Base-by-base conservation (phyloP, 2,888 invertebrate species). In the Drosophila prolongata region DNA sequence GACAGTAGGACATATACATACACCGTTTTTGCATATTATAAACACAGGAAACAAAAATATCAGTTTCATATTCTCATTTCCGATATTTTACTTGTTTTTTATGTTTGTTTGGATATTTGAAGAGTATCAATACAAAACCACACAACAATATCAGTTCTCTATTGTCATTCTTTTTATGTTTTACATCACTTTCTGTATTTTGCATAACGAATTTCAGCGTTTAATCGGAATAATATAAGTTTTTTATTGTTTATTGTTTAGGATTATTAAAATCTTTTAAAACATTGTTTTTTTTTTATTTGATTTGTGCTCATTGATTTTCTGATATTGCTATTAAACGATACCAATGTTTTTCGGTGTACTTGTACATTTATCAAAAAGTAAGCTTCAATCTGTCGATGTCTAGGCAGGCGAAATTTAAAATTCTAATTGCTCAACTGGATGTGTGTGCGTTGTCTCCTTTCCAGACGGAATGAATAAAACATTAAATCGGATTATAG, bases 401-500 rank as follows among this genome's bases (percentile, higher is more conserved):
- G 74, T 64, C 74, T 65, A 47, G 74, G 69, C 80, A 65, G 62
- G 53, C 35, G 38, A 56, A 85, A 88, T 85, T 85, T 85, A 77
- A 85, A 85, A 85, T 85, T 85, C 85, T 88, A 85, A 85, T 85
- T 85, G 84, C 75, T 75, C 58, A n/a, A 37, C 16, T 56, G 19
- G 37, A 47, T 38, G 61, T 60, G 58, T 65, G 49, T 64, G 73
- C 38, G 49, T 54, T 58, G 42, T 59, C 44, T 44, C 43, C 30
- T 42, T 49, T n/a, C 52, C 52, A 47, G 42, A 47, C 58, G 80
- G 84, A 89, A 85, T 85, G 85, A 85, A 85, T 85, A 85, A 85
- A 89, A 85, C 89, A 89, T 85, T 88, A 85, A 85, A 85, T 87
- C 89, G 89, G 85, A 85, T 88, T 85, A 89, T 88, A 89, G 87